Conservation (phyloP, 2,797 vertebrate species). For the Moxostoma hubbsi region DNA sequence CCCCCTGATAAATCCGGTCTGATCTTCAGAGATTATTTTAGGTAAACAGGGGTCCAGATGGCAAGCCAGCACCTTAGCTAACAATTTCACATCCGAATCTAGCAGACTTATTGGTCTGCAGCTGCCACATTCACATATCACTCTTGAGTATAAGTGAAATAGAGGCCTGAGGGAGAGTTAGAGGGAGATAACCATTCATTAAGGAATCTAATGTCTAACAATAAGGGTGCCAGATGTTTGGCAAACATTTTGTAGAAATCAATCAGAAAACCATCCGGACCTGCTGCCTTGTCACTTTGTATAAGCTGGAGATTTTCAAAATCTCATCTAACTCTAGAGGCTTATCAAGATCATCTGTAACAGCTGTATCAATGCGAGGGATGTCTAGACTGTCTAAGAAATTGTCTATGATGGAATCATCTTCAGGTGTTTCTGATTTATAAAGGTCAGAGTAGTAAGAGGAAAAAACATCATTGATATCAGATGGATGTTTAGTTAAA, state of each 20-base stretch:
- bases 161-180: too few relatives aligned
- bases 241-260: background rate
- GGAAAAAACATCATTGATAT: too few relatives aligned
- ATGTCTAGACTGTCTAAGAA: too few relatives aligned
- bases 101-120: background rate
- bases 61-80: background rate
- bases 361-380: too few relatives aligned
- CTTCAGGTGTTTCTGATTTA: too few relatives aligned
- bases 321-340: background rate
- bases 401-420: too few relatives aligned
- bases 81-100: background rate
- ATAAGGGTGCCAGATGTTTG: too few relatives aligned
- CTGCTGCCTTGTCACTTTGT: too few relatives aligned
- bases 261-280: background rate
- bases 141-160: background rate
- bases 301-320: background rate
- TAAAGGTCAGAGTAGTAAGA: too few relatives aligned
- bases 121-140: background rate
- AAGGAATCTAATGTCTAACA: background rate
- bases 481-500: too few relatives aligned
- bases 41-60: background rate
- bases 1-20: background rate
- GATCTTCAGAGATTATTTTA: background rate
- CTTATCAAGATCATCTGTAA: background rate
- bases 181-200: background rate